Evolutionary conservation across 1,140 invertebrate species (phyloP).

Genomic region (Hormaphis cornu): DNA sequence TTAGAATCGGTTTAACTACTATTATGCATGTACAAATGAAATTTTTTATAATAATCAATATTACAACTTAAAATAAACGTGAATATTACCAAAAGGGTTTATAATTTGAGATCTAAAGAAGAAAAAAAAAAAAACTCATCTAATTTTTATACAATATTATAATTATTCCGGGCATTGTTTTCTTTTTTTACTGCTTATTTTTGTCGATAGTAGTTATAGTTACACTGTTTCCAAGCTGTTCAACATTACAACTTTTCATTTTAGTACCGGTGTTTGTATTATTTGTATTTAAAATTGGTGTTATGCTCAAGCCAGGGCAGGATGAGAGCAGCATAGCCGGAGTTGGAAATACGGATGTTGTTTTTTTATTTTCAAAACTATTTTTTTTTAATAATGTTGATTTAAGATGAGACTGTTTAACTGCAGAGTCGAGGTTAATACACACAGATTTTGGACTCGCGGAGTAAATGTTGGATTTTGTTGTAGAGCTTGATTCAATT

Average conservation of each 20-base stretch:
- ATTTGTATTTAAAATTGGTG: neutral
- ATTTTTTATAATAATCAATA: too few species aligned
- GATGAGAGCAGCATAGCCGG: neutral
- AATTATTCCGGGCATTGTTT: too few species aligned
- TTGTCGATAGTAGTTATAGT: conserved; percentile 3
- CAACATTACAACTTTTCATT: neutral
- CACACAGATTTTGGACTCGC: neutral
- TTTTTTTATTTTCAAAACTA: neutral
- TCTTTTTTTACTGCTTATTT: neutral
- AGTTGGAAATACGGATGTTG: neutral
- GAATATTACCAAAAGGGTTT: too few species aligned
- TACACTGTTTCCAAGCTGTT: neutral
- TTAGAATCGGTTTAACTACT: too few species aligned
- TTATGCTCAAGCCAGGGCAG: conserved; percentile 14
- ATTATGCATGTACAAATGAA: too few species aligned
- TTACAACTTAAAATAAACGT: too few species aligned
- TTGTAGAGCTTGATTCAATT: too few species aligned
- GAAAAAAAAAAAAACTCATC: too few species aligned
- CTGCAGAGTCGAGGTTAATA: neutral
- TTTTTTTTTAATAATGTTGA: neutral
- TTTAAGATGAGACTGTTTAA: neutral
- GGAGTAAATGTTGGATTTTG: neutral
- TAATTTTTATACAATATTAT: too few species aligned
- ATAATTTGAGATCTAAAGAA: too few species aligned
- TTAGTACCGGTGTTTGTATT: neutral